Percentiles rank a stretch among this genome's conserved stretches.
phyloP scores from a whole-genome alignment of 2,113 vertebrate species.

The Capricornis sumatraensis region DNA sequence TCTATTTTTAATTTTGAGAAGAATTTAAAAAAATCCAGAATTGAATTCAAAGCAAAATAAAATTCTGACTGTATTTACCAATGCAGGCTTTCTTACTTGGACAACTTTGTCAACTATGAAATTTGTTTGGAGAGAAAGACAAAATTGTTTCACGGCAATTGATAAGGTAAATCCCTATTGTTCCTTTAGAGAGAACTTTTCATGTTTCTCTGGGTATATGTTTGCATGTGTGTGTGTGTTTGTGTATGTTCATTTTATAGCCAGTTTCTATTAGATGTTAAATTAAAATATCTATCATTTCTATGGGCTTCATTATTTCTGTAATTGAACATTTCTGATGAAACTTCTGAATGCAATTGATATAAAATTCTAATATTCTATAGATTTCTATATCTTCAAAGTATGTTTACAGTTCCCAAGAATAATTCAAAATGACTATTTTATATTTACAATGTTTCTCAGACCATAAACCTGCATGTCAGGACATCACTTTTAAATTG shows the following conservation, averaged over 20 bases:
- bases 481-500: background rate
- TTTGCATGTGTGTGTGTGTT: background rate
- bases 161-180: background rate
- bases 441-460: background rate
- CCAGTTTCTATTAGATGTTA: background rate
- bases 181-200: background rate
- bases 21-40: background rate
- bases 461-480: background rate
- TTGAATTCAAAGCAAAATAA: background rate
- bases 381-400: background rate
- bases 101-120: background rate
- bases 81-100: background rate
- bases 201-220: background rate
- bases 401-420: background rate
- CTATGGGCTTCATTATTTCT: background rate
- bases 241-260: background rate
- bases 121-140: background rate
- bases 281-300: background rate
- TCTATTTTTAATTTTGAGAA: background rate
- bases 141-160: background rate
- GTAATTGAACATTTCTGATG: background rate
- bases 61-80: background rate
- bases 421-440: background rate
- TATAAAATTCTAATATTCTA: background rate
- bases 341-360: background rate